phyloP scores from a whole-genome alignment of 2,113 vertebrate species.

The Notarius lentiginosus region DNA sequence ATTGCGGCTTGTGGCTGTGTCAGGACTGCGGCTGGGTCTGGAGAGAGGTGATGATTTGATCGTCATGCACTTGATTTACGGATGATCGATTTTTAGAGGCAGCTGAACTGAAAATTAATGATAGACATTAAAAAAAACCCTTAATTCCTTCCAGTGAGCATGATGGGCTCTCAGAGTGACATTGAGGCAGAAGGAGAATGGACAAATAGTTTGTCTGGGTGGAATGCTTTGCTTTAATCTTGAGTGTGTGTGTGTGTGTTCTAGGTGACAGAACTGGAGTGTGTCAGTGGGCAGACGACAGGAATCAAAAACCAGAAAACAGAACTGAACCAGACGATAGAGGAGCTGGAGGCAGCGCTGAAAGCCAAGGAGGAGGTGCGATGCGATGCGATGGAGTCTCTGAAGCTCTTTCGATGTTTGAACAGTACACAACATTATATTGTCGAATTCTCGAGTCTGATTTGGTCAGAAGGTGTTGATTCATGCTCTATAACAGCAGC shows the following conservation, averaged over 20 bases:
- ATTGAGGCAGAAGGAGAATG: conserved; percentile 8
- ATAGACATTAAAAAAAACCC: neutral
- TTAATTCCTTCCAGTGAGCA: neutral
- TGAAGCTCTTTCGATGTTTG: neutral
- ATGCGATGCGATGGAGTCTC: conserved; percentile 17
- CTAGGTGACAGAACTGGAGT: conserved; percentile 96
- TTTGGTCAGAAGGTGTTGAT: neutral
- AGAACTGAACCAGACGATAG: conserved; percentile 93
- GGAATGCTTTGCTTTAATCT: neutral
- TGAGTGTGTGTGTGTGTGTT: neutral
- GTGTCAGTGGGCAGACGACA: conserved; percentile 90
- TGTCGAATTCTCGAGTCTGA: neutral
- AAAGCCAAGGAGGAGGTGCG: conserved; percentile 89
- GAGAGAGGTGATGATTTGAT: neutral
- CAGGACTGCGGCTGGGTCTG: neutral
- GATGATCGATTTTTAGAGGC: neutral
- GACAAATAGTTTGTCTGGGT: neutral
- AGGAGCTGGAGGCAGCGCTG: conserved; percentile 86
- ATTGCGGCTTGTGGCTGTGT: neutral
- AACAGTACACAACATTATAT: neutral
- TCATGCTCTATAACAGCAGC: neutral
- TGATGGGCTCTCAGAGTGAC: neutral
- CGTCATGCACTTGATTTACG: neutral
- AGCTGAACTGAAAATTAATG: neutral
- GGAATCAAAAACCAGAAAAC: conserved; percentile 91